Base-by-base conservation (phyloP, 2,113 vertebrate species). In the Condylura cristata region DNA sequence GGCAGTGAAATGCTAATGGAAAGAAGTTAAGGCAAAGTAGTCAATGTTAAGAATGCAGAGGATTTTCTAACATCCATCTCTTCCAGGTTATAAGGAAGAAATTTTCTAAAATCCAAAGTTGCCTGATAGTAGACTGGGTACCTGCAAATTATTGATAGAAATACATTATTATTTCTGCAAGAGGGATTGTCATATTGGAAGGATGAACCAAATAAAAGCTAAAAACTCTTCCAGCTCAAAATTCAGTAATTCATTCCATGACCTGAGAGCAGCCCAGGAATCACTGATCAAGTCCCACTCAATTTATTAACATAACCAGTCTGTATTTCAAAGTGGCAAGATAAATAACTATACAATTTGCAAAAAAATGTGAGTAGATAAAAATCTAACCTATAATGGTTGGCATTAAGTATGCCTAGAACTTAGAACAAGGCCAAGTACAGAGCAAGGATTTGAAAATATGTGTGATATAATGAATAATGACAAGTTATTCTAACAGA, bases 361-460 rank as follows among this genome's bases (percentile, higher is more conserved):
- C 68, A 89, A 86, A 94, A 94, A 96, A 48, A 48, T 51, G 70
- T 32, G 22, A 10, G 8, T 28, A 78, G 39, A 80, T 34, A 72
- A 78, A 75, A 78, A 81, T 65, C 1, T 44, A 84, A 58, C 28
- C 20, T 48, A 53, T 1, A 83, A n/a, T 32, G 22, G 66, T 22
- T 37, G 16, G 6, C 46, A 86, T 0, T 26, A 32, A 86, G 22
- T 6, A 68, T 56, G 10, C 18, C 7, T 3, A 60, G 20, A 26
- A 58, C 20, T 37, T 74, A 70, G 44, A 79, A 72, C 6, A 86
- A 17, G 11, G 76, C 3, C 12, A 60, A 65, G 34, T 60, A 65
- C 8, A 86, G 39, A 37, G 14, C 2, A 61, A 17, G 11, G 83
- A 32, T 56, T 74, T 37, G 60, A n/a, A 53, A 89, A 28, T 39